Evolutionary conservation across 2,797 vertebrate species (phyloP).

Genomic region (Tragelaphus eurycerus): DNA sequence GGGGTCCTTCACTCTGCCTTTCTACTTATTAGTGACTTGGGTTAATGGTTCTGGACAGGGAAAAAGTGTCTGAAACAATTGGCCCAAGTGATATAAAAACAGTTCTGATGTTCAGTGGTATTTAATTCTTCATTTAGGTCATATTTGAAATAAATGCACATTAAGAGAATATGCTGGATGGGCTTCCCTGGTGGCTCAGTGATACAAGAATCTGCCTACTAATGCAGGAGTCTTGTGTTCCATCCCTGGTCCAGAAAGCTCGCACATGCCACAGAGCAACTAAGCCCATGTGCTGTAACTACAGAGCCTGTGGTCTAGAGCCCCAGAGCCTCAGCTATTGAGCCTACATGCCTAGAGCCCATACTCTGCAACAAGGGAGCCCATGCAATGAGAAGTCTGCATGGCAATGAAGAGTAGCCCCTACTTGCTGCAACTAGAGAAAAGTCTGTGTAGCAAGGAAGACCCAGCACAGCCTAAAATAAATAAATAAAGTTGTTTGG

Average conservation of each 20-base stretch:
- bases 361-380: rapidly evolving
- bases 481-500: not conserved
- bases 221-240: not conserved
- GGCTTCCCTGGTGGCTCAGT: not conserved
- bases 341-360: not conserved
- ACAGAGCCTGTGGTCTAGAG: not conserved
- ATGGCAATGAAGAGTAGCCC: not conserved
- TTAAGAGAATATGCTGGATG: not conserved
- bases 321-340: not conserved
- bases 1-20: too few relatives aligned
- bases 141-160: constrained; percentile 41
- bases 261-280: rapidly evolving
- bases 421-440: not conserved
- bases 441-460: not conserved
- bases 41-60: constrained; percentile 22
- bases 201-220: not conserved
- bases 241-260: not conserved
- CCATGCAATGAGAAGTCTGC: not conserved
- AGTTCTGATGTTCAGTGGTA: not conserved
- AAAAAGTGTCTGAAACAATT: constrained; percentile 39
- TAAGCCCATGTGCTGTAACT: not conserved
- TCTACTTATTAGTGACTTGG: too few relatives aligned
- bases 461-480: not conserved
- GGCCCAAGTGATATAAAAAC: constrained; percentile 25
- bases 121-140: constrained; percentile 27